Conservation (phyloP, 2,797 vertebrate genomes). For the Lepilemur septentrionalis region DNA sequence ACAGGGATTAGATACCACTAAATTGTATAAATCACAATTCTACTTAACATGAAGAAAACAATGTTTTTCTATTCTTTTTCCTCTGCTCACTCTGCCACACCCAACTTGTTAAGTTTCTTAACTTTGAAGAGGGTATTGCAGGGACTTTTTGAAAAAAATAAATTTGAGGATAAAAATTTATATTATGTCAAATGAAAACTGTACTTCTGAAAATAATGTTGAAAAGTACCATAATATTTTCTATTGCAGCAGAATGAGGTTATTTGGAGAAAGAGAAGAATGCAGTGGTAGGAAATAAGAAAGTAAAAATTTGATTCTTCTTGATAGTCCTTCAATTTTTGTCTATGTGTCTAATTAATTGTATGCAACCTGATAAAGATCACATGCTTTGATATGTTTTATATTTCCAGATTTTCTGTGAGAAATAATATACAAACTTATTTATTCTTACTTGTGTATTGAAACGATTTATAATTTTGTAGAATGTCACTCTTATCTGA, state of each 20-base stretch:
- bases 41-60: background rate
- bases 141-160: background rate
- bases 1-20: background rate
- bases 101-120: background rate
- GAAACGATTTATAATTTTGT: background rate
- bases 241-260: background rate
- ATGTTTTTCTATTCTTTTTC: background rate
- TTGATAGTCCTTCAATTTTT: background rate
- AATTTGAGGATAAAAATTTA: background rate
- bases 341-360: background rate
- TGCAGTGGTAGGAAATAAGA: background rate
- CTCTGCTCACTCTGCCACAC: background rate
- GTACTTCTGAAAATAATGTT: slow-evolving; percentile 1
- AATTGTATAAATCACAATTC: background rate
- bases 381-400: background rate
- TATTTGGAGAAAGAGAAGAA: background rate
- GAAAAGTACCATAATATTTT: background rate
- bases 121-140: background rate
- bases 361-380: background rate
- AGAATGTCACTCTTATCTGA: background rate
- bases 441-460: background rate
- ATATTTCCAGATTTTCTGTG: background rate
- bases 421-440: background rate
- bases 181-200: background rate
- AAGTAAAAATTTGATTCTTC: background rate